A percentile compares a stretch with the other conserved stretches of the same genome.
phyloP scores from a whole-genome alignment of 2,888 invertebrate genomes.

The Andrena fulva region DNA sequence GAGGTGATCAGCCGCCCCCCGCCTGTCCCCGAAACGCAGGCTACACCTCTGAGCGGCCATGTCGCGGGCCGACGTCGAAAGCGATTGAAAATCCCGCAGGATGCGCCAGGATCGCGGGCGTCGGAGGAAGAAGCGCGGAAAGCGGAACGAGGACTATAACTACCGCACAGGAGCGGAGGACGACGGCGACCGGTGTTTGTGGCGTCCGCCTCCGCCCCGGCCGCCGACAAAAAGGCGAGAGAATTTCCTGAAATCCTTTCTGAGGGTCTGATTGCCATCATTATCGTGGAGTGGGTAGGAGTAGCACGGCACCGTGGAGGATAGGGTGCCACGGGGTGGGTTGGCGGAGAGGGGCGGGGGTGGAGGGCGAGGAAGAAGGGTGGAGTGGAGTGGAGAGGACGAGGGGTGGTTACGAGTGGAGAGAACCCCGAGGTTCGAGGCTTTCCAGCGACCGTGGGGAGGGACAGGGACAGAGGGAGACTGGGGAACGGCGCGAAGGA shows the following conservation, averaged over 20 bases:
- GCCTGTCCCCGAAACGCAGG: too few relatives aligned
- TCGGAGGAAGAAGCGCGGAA: constrained; percentile 9
- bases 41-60: too few relatives aligned
- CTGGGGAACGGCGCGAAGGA: constrained; percentile 32
- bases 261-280: constrained; percentile 85
- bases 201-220: constrained; percentile 82
- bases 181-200: constrained; percentile 83
- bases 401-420: constrained; percentile 71
- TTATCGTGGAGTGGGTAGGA: constrained; percentile 84
- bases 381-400: constrained; percentile 63
- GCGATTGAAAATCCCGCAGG: constrained; percentile 44
- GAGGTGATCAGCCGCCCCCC: too few relatives aligned
- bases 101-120: constrained; percentile 20
- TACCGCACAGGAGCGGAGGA: constrained; percentile 13
- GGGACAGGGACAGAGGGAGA: constrained; percentile 33
- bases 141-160: constrained; percentile 54
- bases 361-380: constrained; percentile 39
- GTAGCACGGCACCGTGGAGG: constrained; percentile 77
- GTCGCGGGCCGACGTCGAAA: neutral
- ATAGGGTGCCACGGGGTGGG: constrained; percentile 72
- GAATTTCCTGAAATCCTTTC: constrained; percentile 85
- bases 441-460: constrained; percentile 45
- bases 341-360: neutral
- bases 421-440: constrained; percentile 54
- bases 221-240: constrained; percentile 85